Conservation (phyloP, 2,797 vertebrate species). For the Petrocephalus schoutedeni region DNA sequence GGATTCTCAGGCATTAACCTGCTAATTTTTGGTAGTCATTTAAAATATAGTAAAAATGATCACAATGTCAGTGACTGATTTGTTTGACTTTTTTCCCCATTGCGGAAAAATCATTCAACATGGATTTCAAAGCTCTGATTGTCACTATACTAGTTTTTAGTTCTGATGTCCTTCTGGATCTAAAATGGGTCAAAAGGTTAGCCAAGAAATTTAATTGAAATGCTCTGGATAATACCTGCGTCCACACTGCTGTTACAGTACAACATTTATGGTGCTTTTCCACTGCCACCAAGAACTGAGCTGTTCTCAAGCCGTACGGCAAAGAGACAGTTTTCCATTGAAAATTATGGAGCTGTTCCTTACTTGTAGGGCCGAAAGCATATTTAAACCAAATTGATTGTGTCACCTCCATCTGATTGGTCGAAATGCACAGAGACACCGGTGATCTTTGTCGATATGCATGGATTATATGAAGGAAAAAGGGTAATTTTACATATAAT, state of each 20-base stretch:
- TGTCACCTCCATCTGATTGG: not conserved
- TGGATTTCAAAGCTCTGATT: not conserved
- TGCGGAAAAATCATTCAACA: not conserved
- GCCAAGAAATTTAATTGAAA: not conserved
- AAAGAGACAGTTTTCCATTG: not conserved
- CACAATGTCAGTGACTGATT: not conserved
- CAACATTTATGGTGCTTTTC: not conserved
- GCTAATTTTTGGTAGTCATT: not conserved
- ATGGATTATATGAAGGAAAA: not conserved
- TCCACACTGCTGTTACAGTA: not conserved
- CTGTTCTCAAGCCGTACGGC: not conserved
- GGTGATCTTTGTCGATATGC: not conserved
- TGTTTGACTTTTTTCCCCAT: not conserved
- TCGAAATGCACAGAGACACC: not conserved
- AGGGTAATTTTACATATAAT: not conserved
- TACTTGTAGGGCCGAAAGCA: not conserved
- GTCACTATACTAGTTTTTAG: not conserved
- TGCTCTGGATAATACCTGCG: not conserved
- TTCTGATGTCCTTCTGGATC: not conserved
- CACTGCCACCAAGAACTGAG: not conserved
- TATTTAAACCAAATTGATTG: not conserved
- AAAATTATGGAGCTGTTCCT: not conserved
- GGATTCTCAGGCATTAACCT: not conserved
- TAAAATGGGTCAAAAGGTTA: not conserved
- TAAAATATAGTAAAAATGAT: not conserved